phyloP scores from a whole-genome alignment of 1,140 invertebrate species.

The Drosophila kurseongensis region DNA sequence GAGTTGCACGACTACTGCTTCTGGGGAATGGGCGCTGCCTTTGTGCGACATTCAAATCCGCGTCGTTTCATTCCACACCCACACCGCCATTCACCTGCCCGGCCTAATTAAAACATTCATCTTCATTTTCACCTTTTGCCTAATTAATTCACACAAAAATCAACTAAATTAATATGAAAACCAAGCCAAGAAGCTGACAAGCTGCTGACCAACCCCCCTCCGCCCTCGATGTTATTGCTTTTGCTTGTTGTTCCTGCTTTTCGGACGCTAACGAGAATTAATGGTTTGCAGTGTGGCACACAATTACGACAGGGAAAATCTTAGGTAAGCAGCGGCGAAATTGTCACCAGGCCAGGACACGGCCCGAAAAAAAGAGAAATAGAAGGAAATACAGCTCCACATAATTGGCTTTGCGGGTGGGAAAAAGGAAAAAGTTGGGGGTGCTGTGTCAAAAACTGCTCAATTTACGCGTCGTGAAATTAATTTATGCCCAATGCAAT shows the following conservation, averaged over 20 bases:
- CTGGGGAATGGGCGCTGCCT: not conserved
- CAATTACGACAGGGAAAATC: constrained; percentile 82
- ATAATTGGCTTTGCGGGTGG: constrained; percentile 72
- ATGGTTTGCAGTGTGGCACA: constrained; percentile 84
- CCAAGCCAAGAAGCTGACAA: constrained; percentile 79
- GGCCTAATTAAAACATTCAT: constrained; percentile 84
- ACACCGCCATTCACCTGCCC: not conserved
- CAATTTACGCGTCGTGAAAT: constrained; percentile 84
- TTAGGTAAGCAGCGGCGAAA: constrained; percentile 77
- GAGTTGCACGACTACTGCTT: constrained; percentile 22
- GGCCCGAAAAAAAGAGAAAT: constrained; percentile 6
- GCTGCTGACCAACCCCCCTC: constrained; percentile 56
- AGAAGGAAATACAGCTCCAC: constrained; percentile 61
- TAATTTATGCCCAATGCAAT: constrained; percentile 85
- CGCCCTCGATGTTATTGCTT: constrained; percentile 41
- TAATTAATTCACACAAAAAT: constrained; percentile 84
- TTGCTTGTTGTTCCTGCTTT: constrained; percentile 52
- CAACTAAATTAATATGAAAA: constrained; percentile 83
- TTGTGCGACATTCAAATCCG: constrained; percentile 76
- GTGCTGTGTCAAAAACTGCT: constrained; percentile 78
- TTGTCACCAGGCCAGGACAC: constrained; percentile 64
- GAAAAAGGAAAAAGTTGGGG: not conserved
- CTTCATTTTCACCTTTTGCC: constrained; percentile 84
- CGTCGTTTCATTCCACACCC: constrained; percentile 48
- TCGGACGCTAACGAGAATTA: constrained; percentile 84